Base-by-base conservation (phyloP, 2,888 invertebrate species). In the Drosophila quinaria region DNA sequence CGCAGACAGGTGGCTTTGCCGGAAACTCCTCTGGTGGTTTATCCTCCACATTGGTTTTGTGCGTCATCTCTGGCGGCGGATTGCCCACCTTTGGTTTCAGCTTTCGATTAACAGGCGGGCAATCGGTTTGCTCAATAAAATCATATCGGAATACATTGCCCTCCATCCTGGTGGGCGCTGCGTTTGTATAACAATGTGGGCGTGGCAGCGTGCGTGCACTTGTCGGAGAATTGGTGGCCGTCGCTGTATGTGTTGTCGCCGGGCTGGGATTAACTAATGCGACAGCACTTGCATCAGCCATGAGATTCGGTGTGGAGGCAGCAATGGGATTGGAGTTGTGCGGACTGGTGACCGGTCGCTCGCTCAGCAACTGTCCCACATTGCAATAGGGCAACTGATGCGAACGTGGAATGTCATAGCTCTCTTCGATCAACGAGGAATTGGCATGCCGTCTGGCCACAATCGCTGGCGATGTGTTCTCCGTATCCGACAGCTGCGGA, bases 81-180 rank as follows among this genome's bases (percentile, higher is more conserved):
- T 71, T 62, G 1, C 39, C 44, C 29, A 81, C 71, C 80, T 92
- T 93, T 3, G 97, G 97, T 92, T 97, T 97, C 41, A 97, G 93
- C 46, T 95, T 96, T 55, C 97, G 94, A 91, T 97, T 96, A 29
- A 98, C 97, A 37, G 94, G 95, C 13, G 97, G 97, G 44, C 97
- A 89, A 67, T 91, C 90, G 35, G 78, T 41, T 70, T 92, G 91
- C 66, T 93, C 92, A 49, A 92, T 87, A 62, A 94, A 94, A 84
- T 94, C 94, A 81, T 94, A 94, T 17, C 93, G 92, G 87, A 94
- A 94, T 8, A 94, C 93, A 78, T 93, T 92, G 15, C 93, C 93
- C 59, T 92, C 92, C 65, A 93, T 90, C 78, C 92, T 91, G 0
- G 91, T 92, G 11, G 94, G 93, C 1, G 94, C 94, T 4, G 94